Conservation (phyloP, 1,140 invertebrate genomes). For the Drosophila teissieri region DNA sequence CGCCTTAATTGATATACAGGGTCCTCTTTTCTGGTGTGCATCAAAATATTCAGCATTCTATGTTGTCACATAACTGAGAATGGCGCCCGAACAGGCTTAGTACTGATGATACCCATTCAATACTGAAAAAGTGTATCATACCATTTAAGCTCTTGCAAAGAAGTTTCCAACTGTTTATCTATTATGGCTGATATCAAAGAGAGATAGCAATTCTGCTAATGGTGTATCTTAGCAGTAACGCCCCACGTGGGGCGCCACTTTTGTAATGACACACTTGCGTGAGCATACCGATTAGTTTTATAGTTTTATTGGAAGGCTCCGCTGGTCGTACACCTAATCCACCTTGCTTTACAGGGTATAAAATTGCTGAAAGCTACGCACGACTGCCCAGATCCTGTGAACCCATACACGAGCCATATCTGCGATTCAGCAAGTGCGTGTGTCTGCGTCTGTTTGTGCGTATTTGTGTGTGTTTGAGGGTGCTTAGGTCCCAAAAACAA, state of each 20-base stretch:
- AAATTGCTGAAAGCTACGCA: conserved; percentile 51
- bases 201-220: too few relatives aligned
- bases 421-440: conserved; percentile 17
- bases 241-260: not conserved
- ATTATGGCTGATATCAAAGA: too few relatives aligned
- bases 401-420: conserved; percentile 13
- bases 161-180: not conserved
- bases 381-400: conserved; percentile 35
- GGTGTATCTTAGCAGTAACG: not conserved
- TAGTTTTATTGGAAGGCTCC: too few relatives aligned
- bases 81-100: not conserved
- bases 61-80: conserved; percentile 52
- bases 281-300: too few relatives aligned
- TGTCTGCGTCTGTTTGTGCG: conserved; percentile 4
- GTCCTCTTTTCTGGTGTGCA: conserved; percentile 18
- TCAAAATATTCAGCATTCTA: conserved; percentile 43
- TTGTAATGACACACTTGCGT: too few relatives aligned
- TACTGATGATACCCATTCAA: conserved; percentile 5
- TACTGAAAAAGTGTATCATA: not conserved
- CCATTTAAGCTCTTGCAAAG: not conserved
- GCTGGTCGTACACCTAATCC: not conserved
- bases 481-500: conserved; percentile 28
- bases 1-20: conserved; percentile 71
- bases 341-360: conserved; percentile 19
- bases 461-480: conserved; percentile 17